Base-by-base conservation (phyloP, 2,113 vertebrate species). In the Eudyptes chrysolophus region DNA sequence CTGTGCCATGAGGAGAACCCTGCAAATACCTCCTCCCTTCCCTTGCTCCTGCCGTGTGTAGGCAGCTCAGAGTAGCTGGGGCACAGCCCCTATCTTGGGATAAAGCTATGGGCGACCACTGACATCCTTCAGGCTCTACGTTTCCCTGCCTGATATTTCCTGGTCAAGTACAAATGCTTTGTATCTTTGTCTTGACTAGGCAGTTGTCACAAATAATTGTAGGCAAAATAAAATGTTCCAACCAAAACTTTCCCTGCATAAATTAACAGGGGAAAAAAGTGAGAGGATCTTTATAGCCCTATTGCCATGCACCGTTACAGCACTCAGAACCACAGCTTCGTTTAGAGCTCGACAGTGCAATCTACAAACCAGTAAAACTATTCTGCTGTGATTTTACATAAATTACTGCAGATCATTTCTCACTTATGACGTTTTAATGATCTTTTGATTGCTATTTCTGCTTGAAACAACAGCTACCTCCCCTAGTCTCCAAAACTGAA, bases 101-200 rank as follows among this genome's bases (percentile, higher is more conserved):
- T 36, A 65, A 71, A 90, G 36, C 71, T 44, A 2, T 2, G 20
- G 57, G 27, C 3, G 0, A 52, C 44, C 34, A 51, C 16, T 66
- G 36, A 13, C 2, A 29, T 78, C 51, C 29, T 36, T 70, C 5
- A 6, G 46, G 68, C 29, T 90, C 58, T 61, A 29, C 27, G 38
- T 13, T 89, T 62, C 30, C 36, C 48, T 84, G 46, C 27, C 25
- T 61, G 36, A 1, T 34, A 16, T 36, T 70, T 66, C 55, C 68
- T 58, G 55, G 51, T 60, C 55, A 81, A 69, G 61, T 14, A 38
- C 1, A 0, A 9, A 22, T 0, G 1, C 7, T 51, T 22, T 74
- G 26, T 46, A 24, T 51, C 64, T 80, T 87, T 76, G 38, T n/a
- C 29, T 65, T 32, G 42, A 51, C 51, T 32, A 38, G 79, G 38